A percentile compares a stretch with the other conserved stretches of the same genome.
Evolutionary conservation across 1,140 invertebrate species (phyloP).

Genomic region (Lamellibrachia luymesi): DNA sequence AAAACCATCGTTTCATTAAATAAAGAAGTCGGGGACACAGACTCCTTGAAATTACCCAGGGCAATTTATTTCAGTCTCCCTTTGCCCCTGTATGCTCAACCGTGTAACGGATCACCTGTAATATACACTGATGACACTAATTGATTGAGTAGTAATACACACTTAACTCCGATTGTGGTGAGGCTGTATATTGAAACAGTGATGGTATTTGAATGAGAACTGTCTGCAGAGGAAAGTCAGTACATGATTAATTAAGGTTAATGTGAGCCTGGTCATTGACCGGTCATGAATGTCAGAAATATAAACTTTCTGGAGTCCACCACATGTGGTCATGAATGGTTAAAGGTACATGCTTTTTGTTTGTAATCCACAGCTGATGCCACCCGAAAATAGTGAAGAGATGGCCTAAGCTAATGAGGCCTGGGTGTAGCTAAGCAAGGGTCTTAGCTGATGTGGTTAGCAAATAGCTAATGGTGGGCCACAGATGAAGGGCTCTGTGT

Average conservation of each 20-base stretch:
- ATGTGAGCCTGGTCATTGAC: neutral
- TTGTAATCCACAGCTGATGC: neutral
- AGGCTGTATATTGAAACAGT: neutral
- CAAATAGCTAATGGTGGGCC: too few species aligned
- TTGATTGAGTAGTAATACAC: neutral
- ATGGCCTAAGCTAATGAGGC: neutral
- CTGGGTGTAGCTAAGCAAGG: too few species aligned
- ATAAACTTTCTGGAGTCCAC: neutral
- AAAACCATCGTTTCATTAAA: neutral
- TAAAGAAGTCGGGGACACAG: neutral
- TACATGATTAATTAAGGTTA: neutral
- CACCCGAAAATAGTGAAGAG: neutral
- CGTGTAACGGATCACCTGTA: neutral
- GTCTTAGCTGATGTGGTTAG: too few species aligned
- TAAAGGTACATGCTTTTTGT: neutral
- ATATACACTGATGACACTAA: neutral
- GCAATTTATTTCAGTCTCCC: neutral
- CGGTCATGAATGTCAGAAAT: neutral
- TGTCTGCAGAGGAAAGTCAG: neutral
- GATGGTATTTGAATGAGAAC: neutral
- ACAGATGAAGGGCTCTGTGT: too few species aligned
- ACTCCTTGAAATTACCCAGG: neutral
- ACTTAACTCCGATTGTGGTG: neutral
- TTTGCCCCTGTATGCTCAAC: neutral
- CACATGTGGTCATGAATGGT: neutral